A percentile compares a stretch with the other conserved stretches of the same genome.
Conservation (phyloP, 2,797 vertebrate genomes). For the Acrossocheilus wenchowensis region DNA sequence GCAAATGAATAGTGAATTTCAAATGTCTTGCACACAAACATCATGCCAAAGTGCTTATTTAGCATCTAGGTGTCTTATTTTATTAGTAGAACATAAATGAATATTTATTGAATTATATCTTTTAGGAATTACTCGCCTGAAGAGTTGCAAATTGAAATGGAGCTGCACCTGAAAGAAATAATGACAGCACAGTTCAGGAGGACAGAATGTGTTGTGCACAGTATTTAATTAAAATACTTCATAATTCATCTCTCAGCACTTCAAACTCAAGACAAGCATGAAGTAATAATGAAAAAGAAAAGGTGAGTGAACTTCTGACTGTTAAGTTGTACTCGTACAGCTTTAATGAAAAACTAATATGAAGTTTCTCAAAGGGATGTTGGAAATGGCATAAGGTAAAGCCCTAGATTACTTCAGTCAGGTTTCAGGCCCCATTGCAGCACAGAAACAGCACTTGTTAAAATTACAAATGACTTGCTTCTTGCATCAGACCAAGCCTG, state of each 20-base stretch:
- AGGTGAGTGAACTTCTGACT: background rate
- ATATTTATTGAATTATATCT: background rate
- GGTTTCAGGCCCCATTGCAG: too few species aligned
- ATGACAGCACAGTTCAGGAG: background rate
- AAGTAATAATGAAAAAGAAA: background rate
- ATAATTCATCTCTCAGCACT: background rate
- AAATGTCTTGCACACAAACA: background rate
- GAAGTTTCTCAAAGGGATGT: conserved; percentile 1
- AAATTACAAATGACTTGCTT: too few species aligned
- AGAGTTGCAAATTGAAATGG: conserved; percentile 19
- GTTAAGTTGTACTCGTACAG: background rate
- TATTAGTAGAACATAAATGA: background rate
- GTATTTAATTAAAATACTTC: conserved; percentile 10
- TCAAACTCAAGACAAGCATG: background rate
- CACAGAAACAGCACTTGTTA: too few species aligned
- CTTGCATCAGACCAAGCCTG: too few species aligned
- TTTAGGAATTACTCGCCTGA: conserved; percentile 30
- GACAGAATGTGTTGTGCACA: background rate
- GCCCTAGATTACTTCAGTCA: background rate
- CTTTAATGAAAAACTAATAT: conserved; percentile 9
- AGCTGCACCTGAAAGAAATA: conserved; percentile 14
- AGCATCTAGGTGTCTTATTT: background rate
- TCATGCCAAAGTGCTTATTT: background rate
- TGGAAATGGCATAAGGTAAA: background rate
- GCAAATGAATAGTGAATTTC: background rate